These are phyloP conservation scores for Andricus quercusramuli DNA, from an alignment of 2,888 invertebrate species.

Conservation along the genomic window DNA sequence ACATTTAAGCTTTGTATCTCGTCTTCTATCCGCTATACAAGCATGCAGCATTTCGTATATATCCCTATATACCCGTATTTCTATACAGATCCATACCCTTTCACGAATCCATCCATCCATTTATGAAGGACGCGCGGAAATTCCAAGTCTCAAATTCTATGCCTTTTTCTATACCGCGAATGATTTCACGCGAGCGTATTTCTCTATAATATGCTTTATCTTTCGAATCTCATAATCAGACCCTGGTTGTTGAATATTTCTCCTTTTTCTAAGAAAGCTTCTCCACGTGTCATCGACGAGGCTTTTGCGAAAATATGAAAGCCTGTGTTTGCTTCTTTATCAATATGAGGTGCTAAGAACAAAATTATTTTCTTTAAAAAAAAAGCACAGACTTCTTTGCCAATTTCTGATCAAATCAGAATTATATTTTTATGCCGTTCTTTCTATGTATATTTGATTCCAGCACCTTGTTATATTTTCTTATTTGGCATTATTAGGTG, in stretches of 20 bases:
- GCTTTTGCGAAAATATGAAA: too few species aligned
- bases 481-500: too few species aligned
- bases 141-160: constrained; percentile 65
- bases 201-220: constrained; percentile 63
- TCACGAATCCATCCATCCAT: constrained; percentile 54
- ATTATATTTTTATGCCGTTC: too few species aligned
- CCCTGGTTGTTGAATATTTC: constrained; percentile 63
- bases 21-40: constrained; percentile 48
- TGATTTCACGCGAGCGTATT: constrained; percentile 56
- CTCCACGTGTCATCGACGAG: background rate
- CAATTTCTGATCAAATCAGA: too few species aligned
- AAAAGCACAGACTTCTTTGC: too few species aligned
- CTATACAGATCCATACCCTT: constrained; percentile 54
- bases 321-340: too few species aligned
- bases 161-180: constrained; percentile 51
- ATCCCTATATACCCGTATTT: constrained; percentile 45
- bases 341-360: too few species aligned
- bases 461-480: too few species aligned
- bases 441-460: too few species aligned
- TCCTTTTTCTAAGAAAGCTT: constrained; percentile 63
- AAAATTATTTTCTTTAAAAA: too few species aligned
- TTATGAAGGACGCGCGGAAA: constrained; percentile 61
- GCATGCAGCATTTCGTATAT: constrained; percentile 42
- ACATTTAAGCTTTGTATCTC: constrained; percentile 61
- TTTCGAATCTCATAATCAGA: constrained; percentile 66